Evolutionary conservation across 2,888 invertebrate genomes (phyloP).

Genomic region (Orthonychiurus folsomi): DNA sequence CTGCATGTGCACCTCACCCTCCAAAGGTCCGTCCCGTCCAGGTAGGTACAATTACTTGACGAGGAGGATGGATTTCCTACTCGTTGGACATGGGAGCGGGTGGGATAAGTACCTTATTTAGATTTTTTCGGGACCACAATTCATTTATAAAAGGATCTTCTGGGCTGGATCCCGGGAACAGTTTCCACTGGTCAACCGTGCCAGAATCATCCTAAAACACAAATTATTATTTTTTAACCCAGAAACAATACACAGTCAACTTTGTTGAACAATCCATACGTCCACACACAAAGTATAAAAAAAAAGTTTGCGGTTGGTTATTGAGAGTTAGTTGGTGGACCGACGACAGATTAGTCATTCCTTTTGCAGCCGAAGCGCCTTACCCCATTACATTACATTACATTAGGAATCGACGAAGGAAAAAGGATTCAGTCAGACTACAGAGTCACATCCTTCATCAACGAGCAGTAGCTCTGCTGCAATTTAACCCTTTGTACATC

Average conservation of each 20-base stretch:
- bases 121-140: neutral
- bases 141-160: neutral
- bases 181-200: neutral
- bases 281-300: no score
- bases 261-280: no score
- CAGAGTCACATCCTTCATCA: no score
- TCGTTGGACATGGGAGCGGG: neutral
- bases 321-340: no score
- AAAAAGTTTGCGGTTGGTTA: neutral
- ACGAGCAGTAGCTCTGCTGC: no score
- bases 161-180: neutral
- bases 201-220: neutral
- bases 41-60: neutral
- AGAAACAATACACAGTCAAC: neutral
- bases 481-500: no score
- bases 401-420: no score
- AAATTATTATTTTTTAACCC: neutral
- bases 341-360: conserved; percentile 1
- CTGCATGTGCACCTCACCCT: no score
- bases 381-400: no score
- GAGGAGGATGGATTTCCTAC: neutral
- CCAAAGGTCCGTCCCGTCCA: no score
- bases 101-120: neutral
- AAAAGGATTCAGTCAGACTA: no score
- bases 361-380: no score